Evolutionary conservation across 2,888 invertebrate species (phyloP), one percentile per base, ranked within the genome.

Genomic region (Brachyptera putata): DNA sequence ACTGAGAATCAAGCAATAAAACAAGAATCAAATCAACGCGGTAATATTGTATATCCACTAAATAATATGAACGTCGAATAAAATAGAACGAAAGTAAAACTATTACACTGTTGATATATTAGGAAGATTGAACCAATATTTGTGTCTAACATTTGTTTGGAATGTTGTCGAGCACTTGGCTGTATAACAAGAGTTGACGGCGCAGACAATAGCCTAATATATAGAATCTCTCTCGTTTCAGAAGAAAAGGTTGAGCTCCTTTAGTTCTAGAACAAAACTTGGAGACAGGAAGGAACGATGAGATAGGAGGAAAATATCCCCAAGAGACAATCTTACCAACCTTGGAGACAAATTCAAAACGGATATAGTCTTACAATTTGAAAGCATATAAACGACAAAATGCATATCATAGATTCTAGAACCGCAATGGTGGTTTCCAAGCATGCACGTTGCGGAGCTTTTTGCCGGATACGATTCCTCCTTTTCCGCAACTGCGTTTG

Each of bases 381-480:
- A 43, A n/a, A 43, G 43, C 43, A 43, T 43, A 16, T 43, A 43
- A n/a, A 43, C 43, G 43, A 43, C 43, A 43, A 43, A 43, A 43
- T 43, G 43, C 43, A 43, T 43, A 43, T 16, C 14, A 30, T 7
- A 7, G 30, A 11, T 30, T 30, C 30, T 30, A 7, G 5, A 30
- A 30, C 5, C 30, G 30, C 7, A 7, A 11, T 30, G 7, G 30
- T 30, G 30, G 5, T 5, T 30, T 43, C 18, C n/a, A 43, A 21
- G 21, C 21, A 43, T 14, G 43, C 4, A 7, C 7, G 39, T 4
- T 9, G 39, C 14, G 9, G 14, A 11, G 43, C 18, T 43, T 43
- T 43, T 43, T 43, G 43, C 43, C 16, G 4, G 21, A 2, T 5
- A 43, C 11, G 5, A n/a, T 16, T 39, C 5, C 4, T 9, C n/a